These are phyloP conservation scores for Drepana arcuata DNA, from an alignment of 1,140 invertebrate genomes.

Conservation along the genomic window DNA sequence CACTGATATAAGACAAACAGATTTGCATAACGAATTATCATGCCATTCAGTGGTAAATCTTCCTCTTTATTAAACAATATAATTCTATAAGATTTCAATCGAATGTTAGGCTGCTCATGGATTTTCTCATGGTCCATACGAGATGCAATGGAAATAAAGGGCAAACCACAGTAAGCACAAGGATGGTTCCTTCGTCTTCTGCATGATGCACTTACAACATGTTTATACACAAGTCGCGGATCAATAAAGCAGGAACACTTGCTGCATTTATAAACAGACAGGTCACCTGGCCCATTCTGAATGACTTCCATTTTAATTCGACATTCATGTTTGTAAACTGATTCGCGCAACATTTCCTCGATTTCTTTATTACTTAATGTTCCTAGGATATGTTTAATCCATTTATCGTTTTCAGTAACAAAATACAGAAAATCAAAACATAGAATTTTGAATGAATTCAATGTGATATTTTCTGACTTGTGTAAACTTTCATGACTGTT, in stretches of 20 bases:
- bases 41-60: conserved; percentile 23
- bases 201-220: conserved; percentile 15
- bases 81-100: conserved; percentile 25
- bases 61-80: conserved; percentile 33
- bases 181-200: conserved; percentile 15
- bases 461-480: conserved; percentile 4
- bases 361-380: conserved; percentile 11
- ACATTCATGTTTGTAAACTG: conserved; percentile 36
- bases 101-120: conserved; percentile 14
- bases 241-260: conserved; percentile 34
- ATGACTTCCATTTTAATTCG: conserved; percentile 35
- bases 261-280: conserved; percentile 39
- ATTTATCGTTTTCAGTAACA: conserved; percentile 27
- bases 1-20: conserved; percentile 37
- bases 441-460: conserved; percentile 10
- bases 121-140: conserved; percentile 24
- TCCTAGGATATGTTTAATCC: conserved; percentile 36
- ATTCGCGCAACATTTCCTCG: conserved; percentile 22
- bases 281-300: conserved; percentile 23
- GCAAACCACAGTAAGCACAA: conserved; percentile 33
- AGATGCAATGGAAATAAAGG: conserved; percentile 18
- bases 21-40: conserved; percentile 5
- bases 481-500: conserved; percentile 22
- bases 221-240: conserved; percentile 19
- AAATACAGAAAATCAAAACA: conserved; percentile 37